A percentile compares a stretch with the other conserved stretches of the same genome.
Evolutionary conservation across 1,140 invertebrate species (phyloP).

Genomic region (Akabosia matsudoensis): DNA sequence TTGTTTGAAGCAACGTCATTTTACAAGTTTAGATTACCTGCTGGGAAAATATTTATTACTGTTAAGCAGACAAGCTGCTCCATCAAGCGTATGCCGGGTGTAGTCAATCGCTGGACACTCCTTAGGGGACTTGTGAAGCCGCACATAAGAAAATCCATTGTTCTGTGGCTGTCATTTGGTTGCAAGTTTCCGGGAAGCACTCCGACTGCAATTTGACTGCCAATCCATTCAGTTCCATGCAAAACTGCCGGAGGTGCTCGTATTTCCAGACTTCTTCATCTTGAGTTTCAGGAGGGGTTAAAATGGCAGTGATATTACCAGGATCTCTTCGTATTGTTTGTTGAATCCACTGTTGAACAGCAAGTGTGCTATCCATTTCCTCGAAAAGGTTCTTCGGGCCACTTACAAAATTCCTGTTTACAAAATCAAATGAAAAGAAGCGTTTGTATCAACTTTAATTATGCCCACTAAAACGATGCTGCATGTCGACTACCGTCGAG

Average conservation of each 20-base stretch:
- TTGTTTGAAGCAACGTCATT: background rate
- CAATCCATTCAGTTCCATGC: conserved; percentile 97
- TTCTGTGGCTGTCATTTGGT: conserved; percentile 99
- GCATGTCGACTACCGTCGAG: too few species aligned
- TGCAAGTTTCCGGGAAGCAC: conserved; percentile 93
- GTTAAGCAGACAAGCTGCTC: conserved; percentile 95
- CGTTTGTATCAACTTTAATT: background rate
- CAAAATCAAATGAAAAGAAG: background rate
- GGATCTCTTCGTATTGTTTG: conserved; percentile 92
- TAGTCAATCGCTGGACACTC: conserved; percentile 99
- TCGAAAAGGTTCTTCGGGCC: conserved; percentile 98
- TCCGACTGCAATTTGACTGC: conserved; percentile 90
- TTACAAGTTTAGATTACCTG: conserved; percentile 62
- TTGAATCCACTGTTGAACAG: conserved; percentile 98
- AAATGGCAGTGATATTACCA: conserved; percentile 87
- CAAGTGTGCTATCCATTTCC: conserved; percentile 98
- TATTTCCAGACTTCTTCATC: conserved; percentile 99
- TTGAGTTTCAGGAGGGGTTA: conserved; percentile 92
- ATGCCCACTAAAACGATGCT: background rate
- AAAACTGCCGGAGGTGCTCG: conserved; percentile 98
- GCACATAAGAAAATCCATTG: conserved; percentile 99
- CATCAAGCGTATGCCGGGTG: conserved; percentile 97
- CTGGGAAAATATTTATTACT: conserved; percentile 99
- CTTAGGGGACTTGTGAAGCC: conserved; percentile 98
- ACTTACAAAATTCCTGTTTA: conserved; percentile 95